Evolutionary conservation across 1,140 invertebrate species (phyloP).

Genomic region (Panagrolaimus sp.): DNA sequence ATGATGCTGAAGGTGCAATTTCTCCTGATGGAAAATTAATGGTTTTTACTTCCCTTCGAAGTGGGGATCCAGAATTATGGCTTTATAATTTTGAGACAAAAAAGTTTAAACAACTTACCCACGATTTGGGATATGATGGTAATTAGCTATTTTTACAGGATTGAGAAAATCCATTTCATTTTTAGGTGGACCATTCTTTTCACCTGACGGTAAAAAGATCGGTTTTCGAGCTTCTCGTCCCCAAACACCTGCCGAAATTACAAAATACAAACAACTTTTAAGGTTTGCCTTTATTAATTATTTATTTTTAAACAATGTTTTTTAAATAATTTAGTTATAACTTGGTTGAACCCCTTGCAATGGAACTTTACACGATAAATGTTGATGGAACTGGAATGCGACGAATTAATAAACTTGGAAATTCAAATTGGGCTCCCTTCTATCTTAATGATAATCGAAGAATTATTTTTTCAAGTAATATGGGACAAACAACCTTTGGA

Average conservation of each 20-base stretch:
- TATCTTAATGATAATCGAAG: slow-evolving; percentile 34
- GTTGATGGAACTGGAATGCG: slow-evolving; percentile 31
- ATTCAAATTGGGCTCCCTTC: slow-evolving; percentile 41
- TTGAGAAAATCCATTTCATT: no score
- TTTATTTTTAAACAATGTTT: no score
- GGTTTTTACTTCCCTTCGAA: slow-evolving; percentile 39
- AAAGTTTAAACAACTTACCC: slow-evolving; percentile 5
- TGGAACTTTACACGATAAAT: slow-evolving; percentile 36
- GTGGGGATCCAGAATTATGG: slow-evolving; percentile 39
- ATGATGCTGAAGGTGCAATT: slow-evolving; percentile 42
- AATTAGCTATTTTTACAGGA: no score
- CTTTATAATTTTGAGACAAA: slow-evolving; percentile 15
- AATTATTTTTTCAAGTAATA: slow-evolving; percentile 39
- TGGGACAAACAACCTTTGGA: slow-evolving; percentile 38
- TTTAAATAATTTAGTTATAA: slow-evolving; percentile 29
- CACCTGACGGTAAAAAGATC: slow-evolving; percentile 36
- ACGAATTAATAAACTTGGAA: slow-evolving; percentile 33
- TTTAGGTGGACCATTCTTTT: slow-evolving; percentile 39
- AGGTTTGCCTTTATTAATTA: slow-evolving; percentile 22
- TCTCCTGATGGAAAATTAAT: slow-evolving; percentile 38
- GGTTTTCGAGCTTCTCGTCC: slow-evolving; percentile 37
- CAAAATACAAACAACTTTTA: slow-evolving; percentile 38
- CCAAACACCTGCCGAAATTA: slow-evolving; percentile 29
- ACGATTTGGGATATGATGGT: slow-evolving; percentile 35
- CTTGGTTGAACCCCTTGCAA: slow-evolving; percentile 36